Conservation (phyloP, 2,888 invertebrate species). For the Sclerodermus sp. region DNA sequence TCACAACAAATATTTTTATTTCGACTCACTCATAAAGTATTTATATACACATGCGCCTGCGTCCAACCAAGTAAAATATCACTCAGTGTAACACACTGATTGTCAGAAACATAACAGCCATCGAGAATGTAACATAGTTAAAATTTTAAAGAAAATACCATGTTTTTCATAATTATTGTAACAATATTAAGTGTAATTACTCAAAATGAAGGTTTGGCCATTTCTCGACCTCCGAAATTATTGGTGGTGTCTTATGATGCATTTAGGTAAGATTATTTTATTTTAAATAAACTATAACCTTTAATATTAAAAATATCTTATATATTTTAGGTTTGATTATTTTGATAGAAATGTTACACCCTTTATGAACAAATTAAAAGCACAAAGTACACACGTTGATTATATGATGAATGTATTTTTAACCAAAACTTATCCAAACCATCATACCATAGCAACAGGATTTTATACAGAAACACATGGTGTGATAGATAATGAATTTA, state of each 20-base stretch:
- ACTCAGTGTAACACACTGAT: too few relatives aligned
- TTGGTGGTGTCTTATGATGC: slow-evolving; percentile 72
- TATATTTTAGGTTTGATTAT: slow-evolving; percentile 63
- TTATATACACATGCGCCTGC: too few relatives aligned
- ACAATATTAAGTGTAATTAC: too few relatives aligned
- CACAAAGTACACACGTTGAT: slow-evolving; percentile 63
- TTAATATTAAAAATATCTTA: background rate
- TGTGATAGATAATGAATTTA: slow-evolving; percentile 66
- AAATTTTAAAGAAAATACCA: too few relatives aligned
- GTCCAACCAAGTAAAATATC: too few relatives aligned
- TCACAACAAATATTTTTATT: too few relatives aligned
- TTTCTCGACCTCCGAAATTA: slow-evolving; percentile 59
- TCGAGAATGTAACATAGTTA: too few relatives aligned
- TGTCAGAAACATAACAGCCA: too few relatives aligned
- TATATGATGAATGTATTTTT: slow-evolving; percentile 67
- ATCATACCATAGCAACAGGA: slow-evolving; percentile 73
- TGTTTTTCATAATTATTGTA: too few relatives aligned
- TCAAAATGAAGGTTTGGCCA: slow-evolving; percentile 29
- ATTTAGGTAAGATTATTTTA: slow-evolving; percentile 56
- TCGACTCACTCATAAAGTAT: too few relatives aligned
- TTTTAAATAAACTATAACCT: background rate
- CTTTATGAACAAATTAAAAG: slow-evolving; percentile 62
- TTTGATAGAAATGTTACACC: slow-evolving; percentile 64
- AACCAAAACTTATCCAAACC: slow-evolving; percentile 77
- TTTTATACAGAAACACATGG: slow-evolving; percentile 71